Evolutionary conservation across 2,113 vertebrate species (phyloP), one percentile per base, ranked within the genome.

Genomic region (Mohoua ochrocephala): DNA sequence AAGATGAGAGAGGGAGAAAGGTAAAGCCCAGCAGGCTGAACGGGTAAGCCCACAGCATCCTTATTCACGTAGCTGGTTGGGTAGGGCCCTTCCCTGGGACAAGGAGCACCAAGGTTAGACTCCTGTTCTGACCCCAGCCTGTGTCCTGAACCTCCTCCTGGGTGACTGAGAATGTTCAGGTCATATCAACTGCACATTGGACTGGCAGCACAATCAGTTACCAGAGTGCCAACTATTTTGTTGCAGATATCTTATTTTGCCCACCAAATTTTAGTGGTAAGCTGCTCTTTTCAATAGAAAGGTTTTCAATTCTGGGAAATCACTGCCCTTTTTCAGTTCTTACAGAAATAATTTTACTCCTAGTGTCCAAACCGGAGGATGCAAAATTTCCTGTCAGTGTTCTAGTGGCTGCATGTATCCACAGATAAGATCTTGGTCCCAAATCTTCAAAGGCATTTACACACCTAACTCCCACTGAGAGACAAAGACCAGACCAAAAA

Each of bases 31-130:
- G 10, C 20, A 35, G 47, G 6, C 10, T 70, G 64, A 75, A 49
- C 0, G 0, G 6, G 49, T 39, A 24, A 79, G 47, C 22, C 57
- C 33, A 65, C 1, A 7, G 28, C 23, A 71, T 30, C 76, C 31
- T 23, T 13, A 16, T 67, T 50, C 75, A 59, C 21, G 6, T 15
- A 68, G 18, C 7, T 4, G 1, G 5, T 44, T 52, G 56, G 12
- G 37, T 12, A 67, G 27, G 23, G 4, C 13, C 3, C 49, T 74
- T 81, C 15, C 20, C 15, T 4, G 4, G 41, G 13, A 60, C 24
- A n/a, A 75, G 44, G 30, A 82, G 2, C 53, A 50, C 14, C 41
- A 39, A 44, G n/a, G 8, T 16, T 6, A 6, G 20, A 22, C 14
- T 75, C 11, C 53, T 69, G 17, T 56, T 82, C 33, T 73, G 54